Conservation (phyloP, 2,888 invertebrate species). For the Falcaria lacertinaria region DNA sequence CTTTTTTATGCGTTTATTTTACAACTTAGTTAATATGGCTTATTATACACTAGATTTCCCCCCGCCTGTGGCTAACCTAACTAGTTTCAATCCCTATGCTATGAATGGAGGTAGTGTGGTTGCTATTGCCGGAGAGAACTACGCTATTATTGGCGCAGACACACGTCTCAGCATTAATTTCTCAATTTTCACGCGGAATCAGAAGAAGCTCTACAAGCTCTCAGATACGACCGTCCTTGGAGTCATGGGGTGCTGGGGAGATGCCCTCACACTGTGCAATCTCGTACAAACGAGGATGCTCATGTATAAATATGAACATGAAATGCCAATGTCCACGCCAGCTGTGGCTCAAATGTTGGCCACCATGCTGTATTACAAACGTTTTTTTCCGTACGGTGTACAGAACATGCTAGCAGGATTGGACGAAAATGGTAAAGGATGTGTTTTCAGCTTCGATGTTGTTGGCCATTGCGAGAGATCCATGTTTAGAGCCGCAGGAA, state of each 20-base stretch:
- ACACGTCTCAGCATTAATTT: conserved; percentile 75
- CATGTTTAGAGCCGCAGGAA: conserved; percentile 89
- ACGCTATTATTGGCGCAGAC: conserved; percentile 92
- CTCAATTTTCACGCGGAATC: conserved; percentile 88
- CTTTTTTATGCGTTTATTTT: background rate
- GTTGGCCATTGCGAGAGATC: conserved; percentile 83
- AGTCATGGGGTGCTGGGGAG: conserved; percentile 95
- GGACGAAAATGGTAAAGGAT: conserved; percentile 92
- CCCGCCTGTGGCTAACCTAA: background rate
- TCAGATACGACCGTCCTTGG: conserved; percentile 88
- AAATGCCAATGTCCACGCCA: conserved; percentile 89
- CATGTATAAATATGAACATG: conserved; percentile 93
- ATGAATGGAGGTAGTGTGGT: conserved; percentile 85
- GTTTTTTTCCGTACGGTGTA: conserved; percentile 97
- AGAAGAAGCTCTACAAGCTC: conserved; percentile 87
- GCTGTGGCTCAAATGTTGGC: conserved; percentile 94
- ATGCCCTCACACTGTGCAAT: conserved; percentile 77
- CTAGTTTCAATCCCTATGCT: background rate
- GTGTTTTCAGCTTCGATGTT: conserved; percentile 94
- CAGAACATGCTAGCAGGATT: conserved; percentile 93
- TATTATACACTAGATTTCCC: background rate
- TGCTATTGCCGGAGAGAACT: conserved; percentile 95
- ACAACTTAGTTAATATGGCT: background rate
- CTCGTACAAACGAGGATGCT: conserved; percentile 88
- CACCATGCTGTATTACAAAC: conserved; percentile 92